Conservation (phyloP, 2,113 vertebrate genomes). For the Macrotis lagotis region DNA sequence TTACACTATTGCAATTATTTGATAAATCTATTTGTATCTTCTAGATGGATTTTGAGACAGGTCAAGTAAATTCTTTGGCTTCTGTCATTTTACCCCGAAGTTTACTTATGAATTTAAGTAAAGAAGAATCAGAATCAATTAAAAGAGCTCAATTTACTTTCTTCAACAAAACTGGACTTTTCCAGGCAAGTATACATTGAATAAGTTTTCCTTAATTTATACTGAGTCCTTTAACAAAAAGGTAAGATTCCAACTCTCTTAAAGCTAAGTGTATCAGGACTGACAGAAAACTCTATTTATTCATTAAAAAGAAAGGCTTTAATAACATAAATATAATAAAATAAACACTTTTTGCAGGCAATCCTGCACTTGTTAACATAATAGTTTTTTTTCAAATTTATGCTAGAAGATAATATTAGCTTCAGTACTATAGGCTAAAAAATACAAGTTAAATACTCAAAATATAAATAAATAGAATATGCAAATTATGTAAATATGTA, state of each 20-base stretch:
- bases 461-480: no score
- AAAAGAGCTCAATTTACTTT: conserved; percentile 96
- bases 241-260: background rate
- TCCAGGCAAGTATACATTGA: conserved; percentile 85
- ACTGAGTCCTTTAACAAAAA: conserved; percentile 8
- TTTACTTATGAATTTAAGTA: conserved; percentile 86
- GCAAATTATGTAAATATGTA: no score
- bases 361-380: conserved; percentile 15
- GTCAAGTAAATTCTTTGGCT: conserved; percentile 84
- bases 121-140: conserved; percentile 82
- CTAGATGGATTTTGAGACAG: conserved; percentile 91
- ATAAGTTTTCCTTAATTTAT: background rate
- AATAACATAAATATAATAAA: background rate
- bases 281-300: conserved; percentile 16
- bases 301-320: conserved; percentile 40
- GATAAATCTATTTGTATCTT: conserved; percentile 47
- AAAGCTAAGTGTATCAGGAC: background rate
- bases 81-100: conserved; percentile 90
- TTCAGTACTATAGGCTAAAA: conserved; percentile 13
- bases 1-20: background rate
- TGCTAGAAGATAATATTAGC: conserved; percentile 36
- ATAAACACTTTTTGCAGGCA: conserved; percentile 31
- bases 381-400: background rate
- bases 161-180: conserved; percentile 94
- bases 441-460: background rate